phyloP scores from a whole-genome alignment of 2,797 vertebrate species.

The Tragelaphus oryx region DNA sequence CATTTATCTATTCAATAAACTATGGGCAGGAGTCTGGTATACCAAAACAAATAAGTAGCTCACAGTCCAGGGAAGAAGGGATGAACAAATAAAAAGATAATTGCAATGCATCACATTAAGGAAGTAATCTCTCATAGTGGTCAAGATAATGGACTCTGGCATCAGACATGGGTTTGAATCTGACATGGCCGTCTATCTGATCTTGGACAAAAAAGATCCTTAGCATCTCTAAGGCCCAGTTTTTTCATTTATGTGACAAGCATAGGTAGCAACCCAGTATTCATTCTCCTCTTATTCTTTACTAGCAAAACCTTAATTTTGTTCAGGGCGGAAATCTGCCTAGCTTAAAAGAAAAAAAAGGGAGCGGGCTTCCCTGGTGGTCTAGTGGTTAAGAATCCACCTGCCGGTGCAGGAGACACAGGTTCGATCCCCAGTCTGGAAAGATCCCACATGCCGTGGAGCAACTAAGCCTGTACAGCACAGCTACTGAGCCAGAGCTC shows the following conservation, averaged over 20 bases:
- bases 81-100: not conserved
- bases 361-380: not conserved
- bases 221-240: not conserved
- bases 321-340: not conserved
- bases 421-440: not conserved
- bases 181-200: not conserved
- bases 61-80: not conserved
- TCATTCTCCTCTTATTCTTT: not conserved
- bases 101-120: not conserved
- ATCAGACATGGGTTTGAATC: not conserved
- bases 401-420: not conserved
- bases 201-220: not conserved
- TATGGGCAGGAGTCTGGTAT: not conserved
- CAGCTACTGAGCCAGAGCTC: not conserved
- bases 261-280: not conserved
- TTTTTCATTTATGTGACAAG: not conserved
- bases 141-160: not conserved
- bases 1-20: not conserved
- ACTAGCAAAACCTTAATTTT: not conserved
- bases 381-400: not conserved
- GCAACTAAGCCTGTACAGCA: not conserved
- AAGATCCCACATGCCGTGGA: not conserved
- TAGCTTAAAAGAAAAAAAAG: not conserved
- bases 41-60: not conserved
- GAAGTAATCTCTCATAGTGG: not conserved